A percentile compares a stretch with the other conserved stretches of the same genome.
Evolutionary conservation across 2,797 vertebrate genomes (phyloP).

Genomic region (Philypnodon macrostomus): DNA sequence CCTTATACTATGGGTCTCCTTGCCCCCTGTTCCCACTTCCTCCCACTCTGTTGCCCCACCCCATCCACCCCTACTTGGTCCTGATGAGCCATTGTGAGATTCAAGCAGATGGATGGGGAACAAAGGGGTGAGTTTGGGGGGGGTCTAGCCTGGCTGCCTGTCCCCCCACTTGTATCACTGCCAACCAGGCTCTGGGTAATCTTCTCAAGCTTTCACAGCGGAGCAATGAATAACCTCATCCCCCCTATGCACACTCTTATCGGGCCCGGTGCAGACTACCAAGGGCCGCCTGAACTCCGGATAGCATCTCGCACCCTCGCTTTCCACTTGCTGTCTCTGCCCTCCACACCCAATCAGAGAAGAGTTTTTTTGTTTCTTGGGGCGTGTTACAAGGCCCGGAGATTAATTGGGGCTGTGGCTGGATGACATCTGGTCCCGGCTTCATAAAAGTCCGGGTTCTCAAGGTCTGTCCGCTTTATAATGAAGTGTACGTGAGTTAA

Average conservation of each 20-base stretch:
- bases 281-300: conserved; percentile 82
- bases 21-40: conserved; percentile 57
- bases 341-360: conserved; percentile 66
- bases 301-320: conserved; percentile 80
- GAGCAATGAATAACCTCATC: conserved; percentile 80
- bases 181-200: conserved; percentile 80
- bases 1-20: too few relatives aligned
- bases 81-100: conserved; percentile 82
- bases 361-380: conserved; percentile 63
- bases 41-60: conserved; percentile 61
- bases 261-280: conserved; percentile 77
- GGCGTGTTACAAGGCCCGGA: conserved; percentile 76
- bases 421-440: conserved; percentile 79
- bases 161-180: conserved; percentile 79
- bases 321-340: conserved; percentile 74
- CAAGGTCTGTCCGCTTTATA: conserved; percentile 78
- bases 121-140: conserved; percentile 70
- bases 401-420: conserved; percentile 88
- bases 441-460: conserved; percentile 75
- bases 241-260: conserved; percentile 67
- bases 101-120: conserved; percentile 91
- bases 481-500: conserved; percentile 92
- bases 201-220: conserved; percentile 78
- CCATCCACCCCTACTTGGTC: conserved; percentile 71
- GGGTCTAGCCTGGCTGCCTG: conserved; percentile 59